Evolutionary conservation across 2,888 invertebrate species (phyloP).

Genomic region (Mesorhabditis belari): DNA sequence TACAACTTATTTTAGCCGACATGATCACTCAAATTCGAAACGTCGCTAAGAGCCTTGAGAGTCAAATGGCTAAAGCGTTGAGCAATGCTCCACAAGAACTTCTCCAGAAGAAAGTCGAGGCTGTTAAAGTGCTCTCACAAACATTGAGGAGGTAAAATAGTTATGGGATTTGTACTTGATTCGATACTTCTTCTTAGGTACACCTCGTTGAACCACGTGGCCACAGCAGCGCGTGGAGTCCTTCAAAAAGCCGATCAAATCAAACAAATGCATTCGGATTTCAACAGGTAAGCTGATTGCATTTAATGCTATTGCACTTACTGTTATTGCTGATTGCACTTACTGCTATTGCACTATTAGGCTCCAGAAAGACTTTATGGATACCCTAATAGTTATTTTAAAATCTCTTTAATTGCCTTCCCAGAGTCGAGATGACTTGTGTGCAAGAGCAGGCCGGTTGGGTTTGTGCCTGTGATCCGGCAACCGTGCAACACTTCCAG

Average conservation of each 20-base stretch:
- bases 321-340: no score
- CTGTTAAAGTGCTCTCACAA: slow-evolving; percentile 61
- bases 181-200: slow-evolving; percentile 58
- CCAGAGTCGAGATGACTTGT: slow-evolving; percentile 87
- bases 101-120: slow-evolving; percentile 59
- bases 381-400: no score
- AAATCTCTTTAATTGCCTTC: slow-evolving; percentile 6
- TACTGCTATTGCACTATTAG: no score
- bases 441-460: slow-evolving; percentile 84
- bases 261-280: slow-evolving; percentile 87
- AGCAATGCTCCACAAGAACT: slow-evolving; percentile 55
- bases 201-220: slow-evolving; percentile 92
- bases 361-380: no score
- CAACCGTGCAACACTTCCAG: slow-evolving; percentile 61
- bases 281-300: slow-evolving; percentile 64
- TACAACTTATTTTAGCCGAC: slow-evolving; percentile 61
- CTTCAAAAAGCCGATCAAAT: slow-evolving; percentile 89
- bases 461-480: slow-evolving; percentile 90
- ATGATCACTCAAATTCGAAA: slow-evolving; percentile 86
- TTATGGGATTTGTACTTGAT: neutral
- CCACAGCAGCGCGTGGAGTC: slow-evolving; percentile 88
- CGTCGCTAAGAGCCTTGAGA: slow-evolving; percentile 84
- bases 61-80: slow-evolving; percentile 70
- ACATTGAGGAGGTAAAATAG: slow-evolving; percentile 61
- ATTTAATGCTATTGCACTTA: no score